Percentiles rank a stretch among this genome's conserved stretches.
These are phyloP conservation scores for Coenonympha glycerion DNA, from an alignment of 2,888 invertebrate genomes.

Conservation along the genomic window DNA sequence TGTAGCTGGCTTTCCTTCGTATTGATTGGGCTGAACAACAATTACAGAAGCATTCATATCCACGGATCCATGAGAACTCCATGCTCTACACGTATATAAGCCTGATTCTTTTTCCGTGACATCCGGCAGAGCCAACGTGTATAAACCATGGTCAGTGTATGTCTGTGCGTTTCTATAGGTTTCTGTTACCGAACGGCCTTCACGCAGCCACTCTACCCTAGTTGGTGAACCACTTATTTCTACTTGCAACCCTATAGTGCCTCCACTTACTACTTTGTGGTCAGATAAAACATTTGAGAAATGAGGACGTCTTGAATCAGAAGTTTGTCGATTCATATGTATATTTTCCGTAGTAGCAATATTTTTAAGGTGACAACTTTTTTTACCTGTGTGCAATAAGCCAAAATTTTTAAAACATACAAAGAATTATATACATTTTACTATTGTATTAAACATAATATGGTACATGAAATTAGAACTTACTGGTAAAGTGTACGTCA, in stretches of 20 bases:
- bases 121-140: conserved; percentile 83
- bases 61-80: conserved; percentile 82
- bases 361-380: conserved; percentile 48
- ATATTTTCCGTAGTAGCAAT: conserved; percentile 51
- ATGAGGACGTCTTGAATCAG: conserved; percentile 79
- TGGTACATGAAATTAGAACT: too few relatives aligned
- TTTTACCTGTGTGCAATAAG: conserved; percentile 48
- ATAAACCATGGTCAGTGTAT: conserved; percentile 80
- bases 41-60: conserved; percentile 84
- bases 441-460: too few relatives aligned
- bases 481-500: conserved; percentile 81
- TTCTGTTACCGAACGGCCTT: conserved; percentile 75
- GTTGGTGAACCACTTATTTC: conserved; percentile 83
- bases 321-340: conserved; percentile 40
- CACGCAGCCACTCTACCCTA: conserved; percentile 85
- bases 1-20: conserved; percentile 84
- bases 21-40: conserved; percentile 77
- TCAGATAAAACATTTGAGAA: conserved; percentile 82
- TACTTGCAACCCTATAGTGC: conserved; percentile 88
- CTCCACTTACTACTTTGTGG: conserved; percentile 83
- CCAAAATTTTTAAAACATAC: background rate
- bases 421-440: background rate
- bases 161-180: conserved; percentile 79
- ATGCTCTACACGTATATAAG: conserved; percentile 84
- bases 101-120: conserved; percentile 84